phyloP scores from a whole-genome alignment of 2,113 vertebrate genomes.

The Phyllopteryx taeniolatus region DNA sequence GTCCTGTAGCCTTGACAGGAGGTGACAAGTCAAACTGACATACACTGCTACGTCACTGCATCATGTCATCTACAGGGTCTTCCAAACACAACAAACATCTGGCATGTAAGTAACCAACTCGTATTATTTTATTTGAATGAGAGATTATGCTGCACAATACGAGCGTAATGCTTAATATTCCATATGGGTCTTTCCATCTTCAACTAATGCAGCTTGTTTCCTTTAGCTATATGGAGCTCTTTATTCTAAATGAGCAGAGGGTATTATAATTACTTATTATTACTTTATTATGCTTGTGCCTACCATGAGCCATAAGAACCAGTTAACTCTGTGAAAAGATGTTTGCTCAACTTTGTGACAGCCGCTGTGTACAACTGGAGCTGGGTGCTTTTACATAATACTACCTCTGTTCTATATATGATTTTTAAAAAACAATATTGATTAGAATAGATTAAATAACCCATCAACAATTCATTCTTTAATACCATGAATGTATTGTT shows the following conservation, averaged over 20 bases:
- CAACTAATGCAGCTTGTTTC: neutral
- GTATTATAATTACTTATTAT: neutral
- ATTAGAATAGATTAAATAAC: neutral
- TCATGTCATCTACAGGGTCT: constrained; percentile 69
- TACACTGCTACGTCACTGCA: constrained; percentile 34
- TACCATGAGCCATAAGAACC: neutral
- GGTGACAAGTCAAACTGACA: constrained; percentile 18
- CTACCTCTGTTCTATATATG: neutral
- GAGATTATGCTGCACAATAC: neutral
- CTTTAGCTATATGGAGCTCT: neutral
- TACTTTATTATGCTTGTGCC: rapidly evolving
- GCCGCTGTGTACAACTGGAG: neutral
- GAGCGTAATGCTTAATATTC: neutral
- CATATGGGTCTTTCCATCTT: neutral
- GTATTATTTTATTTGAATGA: neutral
- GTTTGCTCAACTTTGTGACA: neutral
- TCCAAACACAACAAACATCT: constrained; percentile 67
- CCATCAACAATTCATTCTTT: neutral
- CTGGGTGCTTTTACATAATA: neutral
- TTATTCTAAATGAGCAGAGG: neutral
- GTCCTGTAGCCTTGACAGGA: constrained; percentile 55
- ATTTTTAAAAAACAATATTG: neutral
- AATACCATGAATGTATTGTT: neutral
- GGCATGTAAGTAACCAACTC: constrained; percentile 60
- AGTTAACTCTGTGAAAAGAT: neutral